Conservation (phyloP, 2,888 invertebrate genomes). For the Zhengitettix transpicula region DNA sequence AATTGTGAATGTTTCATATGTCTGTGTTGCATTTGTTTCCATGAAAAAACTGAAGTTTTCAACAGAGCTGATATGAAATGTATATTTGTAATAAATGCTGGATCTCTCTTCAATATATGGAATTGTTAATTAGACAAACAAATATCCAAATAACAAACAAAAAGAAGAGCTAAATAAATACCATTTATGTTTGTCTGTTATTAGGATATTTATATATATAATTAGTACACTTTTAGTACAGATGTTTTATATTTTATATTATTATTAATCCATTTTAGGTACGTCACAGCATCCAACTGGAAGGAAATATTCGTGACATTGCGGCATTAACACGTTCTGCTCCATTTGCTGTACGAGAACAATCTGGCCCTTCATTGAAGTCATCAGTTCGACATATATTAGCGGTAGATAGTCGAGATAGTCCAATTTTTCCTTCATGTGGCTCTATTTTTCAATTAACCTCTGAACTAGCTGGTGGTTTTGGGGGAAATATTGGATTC, state of each 20-base stretch:
- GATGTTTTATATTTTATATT: background rate
- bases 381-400: conserved; percentile 70
- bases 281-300: conserved; percentile 76
- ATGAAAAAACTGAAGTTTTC: too few species aligned
- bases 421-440: conserved; percentile 56
- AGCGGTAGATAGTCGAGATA: conserved; percentile 63
- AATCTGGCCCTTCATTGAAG: conserved; percentile 77
- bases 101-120: too few species aligned
- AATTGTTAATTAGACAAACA: too few species aligned
- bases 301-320: conserved; percentile 68
- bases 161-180: too few species aligned
- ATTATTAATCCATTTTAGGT: too few species aligned
- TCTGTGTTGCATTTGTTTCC: too few species aligned
- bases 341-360: conserved; percentile 75
- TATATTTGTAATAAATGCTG: too few species aligned
- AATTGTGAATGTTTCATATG: too few species aligned
- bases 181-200: background rate
- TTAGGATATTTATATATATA: background rate
- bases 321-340: conserved; percentile 52
- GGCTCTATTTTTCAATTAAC: conserved; percentile 56
- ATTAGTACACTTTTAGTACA: background rate
- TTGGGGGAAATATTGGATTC: conserved; percentile 81
- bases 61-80: too few species aligned
- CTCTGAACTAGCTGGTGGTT: conserved; percentile 69
- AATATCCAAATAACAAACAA: too few species aligned